Evolutionary conservation across 2,797 vertebrate genomes (phyloP).

Genomic region (Cossypha polioptera): DNA sequence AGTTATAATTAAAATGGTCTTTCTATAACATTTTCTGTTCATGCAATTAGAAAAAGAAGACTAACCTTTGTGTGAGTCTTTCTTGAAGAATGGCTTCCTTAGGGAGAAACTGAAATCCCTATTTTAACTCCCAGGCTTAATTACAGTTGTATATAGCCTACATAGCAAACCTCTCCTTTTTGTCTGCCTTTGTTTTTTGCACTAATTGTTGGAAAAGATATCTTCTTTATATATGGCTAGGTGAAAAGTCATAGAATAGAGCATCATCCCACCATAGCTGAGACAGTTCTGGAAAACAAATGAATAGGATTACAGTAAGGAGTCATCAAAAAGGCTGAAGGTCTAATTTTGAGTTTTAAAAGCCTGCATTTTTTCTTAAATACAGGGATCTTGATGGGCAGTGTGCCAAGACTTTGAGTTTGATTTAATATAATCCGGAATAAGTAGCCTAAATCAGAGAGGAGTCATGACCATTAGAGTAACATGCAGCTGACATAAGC

Average conservation of each 20-base stretch:
- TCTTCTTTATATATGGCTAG: neutral
- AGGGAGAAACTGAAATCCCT: neutral
- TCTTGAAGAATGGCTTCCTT: conserved; percentile 22
- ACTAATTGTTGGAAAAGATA: neutral
- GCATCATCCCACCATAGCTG: neutral
- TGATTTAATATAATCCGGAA: neutral
- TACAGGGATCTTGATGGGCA: neutral
- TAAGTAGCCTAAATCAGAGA: neutral
- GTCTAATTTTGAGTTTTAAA: neutral
- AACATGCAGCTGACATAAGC: neutral
- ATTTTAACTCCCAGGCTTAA: conserved; percentile 20
- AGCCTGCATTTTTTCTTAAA: conserved; percentile 5
- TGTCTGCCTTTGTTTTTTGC: neutral
- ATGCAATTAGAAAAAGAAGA: conserved; percentile 32
- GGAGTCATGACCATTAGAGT: neutral
- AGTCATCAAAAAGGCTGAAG: neutral
- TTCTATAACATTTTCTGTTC: conserved; percentile 34
- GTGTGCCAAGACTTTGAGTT: neutral
- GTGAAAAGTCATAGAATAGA: neutral
- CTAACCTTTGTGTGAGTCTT: conserved; percentile 19
- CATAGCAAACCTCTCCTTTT: neutral
- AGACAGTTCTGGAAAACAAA: neutral
- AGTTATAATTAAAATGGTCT: conserved; percentile 54
- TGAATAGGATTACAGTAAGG: neutral
- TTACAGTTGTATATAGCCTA: neutral